Evolutionary conservation across 2,113 vertebrate genomes (phyloP).

Genomic region (Phyllostomus hastatus): DNA sequence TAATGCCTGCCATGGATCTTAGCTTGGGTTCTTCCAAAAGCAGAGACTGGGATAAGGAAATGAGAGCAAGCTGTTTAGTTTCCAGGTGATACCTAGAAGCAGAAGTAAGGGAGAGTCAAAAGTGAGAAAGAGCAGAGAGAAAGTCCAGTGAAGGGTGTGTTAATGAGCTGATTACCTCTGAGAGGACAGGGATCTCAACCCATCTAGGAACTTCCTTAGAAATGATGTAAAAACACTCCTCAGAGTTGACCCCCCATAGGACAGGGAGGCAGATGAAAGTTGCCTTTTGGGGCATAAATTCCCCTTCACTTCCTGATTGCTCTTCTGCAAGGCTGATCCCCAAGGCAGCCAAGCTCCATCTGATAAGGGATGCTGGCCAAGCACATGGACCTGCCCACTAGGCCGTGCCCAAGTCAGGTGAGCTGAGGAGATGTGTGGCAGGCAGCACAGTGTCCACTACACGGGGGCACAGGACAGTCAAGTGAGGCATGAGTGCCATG

Average conservation of each 20-base stretch:
- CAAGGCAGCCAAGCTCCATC: background rate
- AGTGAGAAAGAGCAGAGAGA: background rate
- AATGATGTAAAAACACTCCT: background rate
- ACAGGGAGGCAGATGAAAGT: background rate
- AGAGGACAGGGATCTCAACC: background rate
- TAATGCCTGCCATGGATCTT: background rate
- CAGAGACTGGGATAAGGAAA: background rate
- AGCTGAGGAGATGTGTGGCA: background rate
- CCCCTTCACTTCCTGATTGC: background rate
- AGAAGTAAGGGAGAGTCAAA: background rate
- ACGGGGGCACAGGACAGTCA: fast-evolving
- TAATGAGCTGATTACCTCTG: background rate
- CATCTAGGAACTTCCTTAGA: background rate
- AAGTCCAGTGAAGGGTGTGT: background rate
- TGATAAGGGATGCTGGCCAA: background rate
- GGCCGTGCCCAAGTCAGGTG: background rate
- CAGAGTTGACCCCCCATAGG: background rate
- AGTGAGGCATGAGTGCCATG: background rate
- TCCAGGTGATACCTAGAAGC: background rate
- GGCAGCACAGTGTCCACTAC: background rate
- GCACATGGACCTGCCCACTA: background rate
- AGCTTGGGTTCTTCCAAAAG: background rate
- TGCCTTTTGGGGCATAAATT: background rate
- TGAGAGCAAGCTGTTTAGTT: background rate
- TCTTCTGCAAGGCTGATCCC: background rate